Evolutionary conservation across 2,113 vertebrate genomes (phyloP), one percentile per base, ranked within the genome.

Genomic region (Rhynchomys soricoides): DNA sequence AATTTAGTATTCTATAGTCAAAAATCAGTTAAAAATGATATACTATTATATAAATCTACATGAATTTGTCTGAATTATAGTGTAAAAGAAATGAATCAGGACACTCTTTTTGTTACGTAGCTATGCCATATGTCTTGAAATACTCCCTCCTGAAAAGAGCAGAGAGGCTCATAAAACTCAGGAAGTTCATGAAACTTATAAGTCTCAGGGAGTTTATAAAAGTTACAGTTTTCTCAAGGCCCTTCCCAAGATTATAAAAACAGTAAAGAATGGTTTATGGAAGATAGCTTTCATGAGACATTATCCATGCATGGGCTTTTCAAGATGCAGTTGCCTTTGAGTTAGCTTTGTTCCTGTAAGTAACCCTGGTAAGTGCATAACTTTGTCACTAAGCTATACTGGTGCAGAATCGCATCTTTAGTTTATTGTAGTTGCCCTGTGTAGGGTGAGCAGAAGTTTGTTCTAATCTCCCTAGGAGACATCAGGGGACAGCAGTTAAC

Each of bases 51-150:
- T 75, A 86, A 81, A 26, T 87, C 55, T 66, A 0, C n/a, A 19
- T 17, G 87, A 96, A 73, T 90, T 89, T 82, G 21, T 73, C 34
- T 90, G 64, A 93, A 95, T 96, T 96, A 57, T 48, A 87, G 7
- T 50, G 10, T 74, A 59, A 10, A 94, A 48, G 68, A 37, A 34
- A 85, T 70, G 7, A 74, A 85, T 75, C 34, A 48, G 64, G 45
- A 31, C 5, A 90, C 26, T 21, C 12, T 34, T 68, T 66, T 68
- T 22, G 45, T n/a, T 50, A 1, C 24, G 45, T 86, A 48, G 17
- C 29, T 66, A 37, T 31, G 12, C 22, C 45, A 59, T 40, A 22
- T 81, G 34, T 57, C 40, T 26, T 82, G 37, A 57, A 26, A 16
- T 57, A 40, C 22, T 57, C 10, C 11, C 8, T 45, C 26, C 57